Evolutionary conservation across 2,113 vertebrate genomes (phyloP), one percentile per base, ranked within the genome.

Genomic region (Campylomormyrus numenius): DNA sequence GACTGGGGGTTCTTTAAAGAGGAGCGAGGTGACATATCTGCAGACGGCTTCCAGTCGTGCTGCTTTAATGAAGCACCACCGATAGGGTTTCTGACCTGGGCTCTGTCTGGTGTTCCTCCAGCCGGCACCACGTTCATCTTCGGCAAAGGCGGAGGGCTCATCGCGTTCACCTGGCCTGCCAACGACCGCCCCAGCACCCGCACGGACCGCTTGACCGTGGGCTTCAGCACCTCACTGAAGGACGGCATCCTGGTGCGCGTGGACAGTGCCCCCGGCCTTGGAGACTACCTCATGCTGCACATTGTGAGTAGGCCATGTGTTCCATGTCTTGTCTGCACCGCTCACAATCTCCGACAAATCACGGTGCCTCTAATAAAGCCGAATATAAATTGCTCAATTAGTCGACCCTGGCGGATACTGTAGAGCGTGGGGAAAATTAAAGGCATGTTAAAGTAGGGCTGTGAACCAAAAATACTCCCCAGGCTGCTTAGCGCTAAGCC

Each of bases 81-180:
- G 27, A 31, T 19, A 97, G 0, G 97, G 99, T 49, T 52, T 62
- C 39, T 89, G 90, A 98, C 99, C 97, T 98, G 74, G 88, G 98
- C 98, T 93, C 97, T 99, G 93, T 85, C 1, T 52, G 89, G 93
- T 93, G 9, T 90, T 9, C 91, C 90, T 89, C 5, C 91, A 99
- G 98, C 98, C 95, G 98, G 98, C 56, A 98, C 98, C 15, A 99
- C 98, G 0, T 99, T 98, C 89, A 99, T 99, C 93, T 99, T 99
- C 93, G 98, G 98, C 31, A 99, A 99, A 94, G 98, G 97, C 3
- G 98, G 98, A 48, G 98, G 98, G 50, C 97, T 98, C 88, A 99
- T 99, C 83, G 95, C 97, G 0, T 99, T 97, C 92, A 97, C 96
- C 70, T 99, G 98, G 98, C 98, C 98, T 0, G 96, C 97, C 58